Evolutionary conservation across 2,888 invertebrate species (phyloP).

Genomic region (Chromoteleia sp.): DNA sequence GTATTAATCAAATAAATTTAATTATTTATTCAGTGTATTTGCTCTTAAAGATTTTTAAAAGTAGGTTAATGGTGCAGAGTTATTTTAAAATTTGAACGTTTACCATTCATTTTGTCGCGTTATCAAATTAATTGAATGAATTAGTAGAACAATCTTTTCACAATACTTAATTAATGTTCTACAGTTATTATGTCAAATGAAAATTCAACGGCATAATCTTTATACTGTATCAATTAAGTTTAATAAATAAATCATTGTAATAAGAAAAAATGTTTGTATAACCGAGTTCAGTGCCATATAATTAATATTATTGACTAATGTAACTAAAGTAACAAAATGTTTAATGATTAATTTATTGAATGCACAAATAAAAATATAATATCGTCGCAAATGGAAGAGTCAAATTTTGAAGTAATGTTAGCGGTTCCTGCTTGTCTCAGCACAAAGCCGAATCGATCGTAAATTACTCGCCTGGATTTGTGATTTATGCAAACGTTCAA

Average conservation of each 20-base stretch:
- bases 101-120: constrained; percentile 19
- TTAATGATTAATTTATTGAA: constrained; percentile 5
- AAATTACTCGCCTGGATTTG: constrained; percentile 36
- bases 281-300: neutral
- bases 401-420: constrained; percentile 31
- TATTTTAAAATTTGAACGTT: constrained; percentile 15
- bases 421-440: constrained; percentile 18
- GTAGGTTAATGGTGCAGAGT: constrained; percentile 26
- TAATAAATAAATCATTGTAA: neutral
- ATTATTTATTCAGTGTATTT: neutral
- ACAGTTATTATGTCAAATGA: neutral
- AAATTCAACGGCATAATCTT: neutral
- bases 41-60: constrained; percentile 3
- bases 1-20: too few species aligned
- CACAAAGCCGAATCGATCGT: constrained; percentile 39
- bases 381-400: constrained; percentile 10
- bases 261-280: neutral
- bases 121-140: constrained; percentile 18
- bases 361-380: neutral
- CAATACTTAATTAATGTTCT: neutral
- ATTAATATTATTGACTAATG: constrained; percentile 1
- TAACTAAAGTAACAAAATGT: neutral
- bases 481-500: constrained; percentile 45
- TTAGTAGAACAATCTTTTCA: neutral
- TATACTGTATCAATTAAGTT: neutral